phyloP scores from a whole-genome alignment of 30 jellyfish, hydroid and myxozoan species.

The Cassiopea xamachana region DNA sequence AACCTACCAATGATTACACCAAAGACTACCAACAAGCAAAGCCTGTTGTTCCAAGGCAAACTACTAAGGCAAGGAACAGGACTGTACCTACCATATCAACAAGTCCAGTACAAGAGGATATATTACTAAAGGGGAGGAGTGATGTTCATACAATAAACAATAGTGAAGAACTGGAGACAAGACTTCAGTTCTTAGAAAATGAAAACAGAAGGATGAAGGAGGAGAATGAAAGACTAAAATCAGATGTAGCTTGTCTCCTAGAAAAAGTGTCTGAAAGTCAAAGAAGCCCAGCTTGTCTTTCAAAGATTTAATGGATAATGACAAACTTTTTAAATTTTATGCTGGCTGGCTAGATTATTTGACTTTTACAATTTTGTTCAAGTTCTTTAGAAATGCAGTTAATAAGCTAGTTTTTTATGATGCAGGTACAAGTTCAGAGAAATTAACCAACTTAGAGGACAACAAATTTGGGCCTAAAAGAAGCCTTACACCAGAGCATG shows the following conservation, averaged over 20 bases:
- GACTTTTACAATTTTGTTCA: slow-evolving; percentile 52
- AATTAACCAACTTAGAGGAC: slow-evolving; percentile 1
- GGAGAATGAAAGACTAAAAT: slow-evolving; percentile 19
- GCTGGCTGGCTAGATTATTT: slow-evolving; percentile 38
- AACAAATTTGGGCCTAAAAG: slow-evolving; percentile 55
- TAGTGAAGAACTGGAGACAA: background rate
- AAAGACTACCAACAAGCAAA: no score
- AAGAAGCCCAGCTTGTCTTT: slow-evolving; percentile 5
- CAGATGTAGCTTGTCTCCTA: background rate
- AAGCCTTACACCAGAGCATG: slow-evolving; percentile 56
- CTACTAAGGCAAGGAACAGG: no score
- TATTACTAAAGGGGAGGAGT: background rate
- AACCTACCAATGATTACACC: no score
- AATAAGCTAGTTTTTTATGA: slow-evolving; percentile 6
- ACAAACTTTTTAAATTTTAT: slow-evolving; percentile 41
- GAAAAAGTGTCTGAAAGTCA: slow-evolving; percentile 2
- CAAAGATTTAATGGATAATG: slow-evolving; percentile 3
- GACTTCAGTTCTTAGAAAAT: slow-evolving; percentile 18
- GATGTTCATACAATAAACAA: background rate
- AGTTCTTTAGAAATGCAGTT: slow-evolving; percentile 17
- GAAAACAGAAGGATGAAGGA: slow-evolving; percentile 1
- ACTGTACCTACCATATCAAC: background rate
- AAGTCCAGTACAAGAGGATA: background rate
- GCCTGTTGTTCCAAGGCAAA: no score
- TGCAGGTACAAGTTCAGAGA: slow-evolving; percentile 29